Evolutionary conservation across 2,113 vertebrate genomes (phyloP).

Genomic region (Calypte anna): DNA sequence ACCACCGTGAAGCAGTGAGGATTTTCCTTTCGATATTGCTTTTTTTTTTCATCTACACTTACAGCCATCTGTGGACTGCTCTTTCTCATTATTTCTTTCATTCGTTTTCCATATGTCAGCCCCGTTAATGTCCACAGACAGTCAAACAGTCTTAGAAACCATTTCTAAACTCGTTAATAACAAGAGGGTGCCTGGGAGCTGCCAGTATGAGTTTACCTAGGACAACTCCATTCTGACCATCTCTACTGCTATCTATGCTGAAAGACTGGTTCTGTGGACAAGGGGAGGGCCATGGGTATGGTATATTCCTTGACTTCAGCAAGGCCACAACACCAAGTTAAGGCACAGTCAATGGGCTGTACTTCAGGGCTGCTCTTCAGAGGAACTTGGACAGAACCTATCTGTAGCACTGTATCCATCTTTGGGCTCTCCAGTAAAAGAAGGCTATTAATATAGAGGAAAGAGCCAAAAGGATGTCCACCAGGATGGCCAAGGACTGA

Average conservation of each 20-base stretch:
- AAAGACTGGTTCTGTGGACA: neutral
- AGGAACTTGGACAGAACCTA: accelerated
- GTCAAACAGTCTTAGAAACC: neutral
- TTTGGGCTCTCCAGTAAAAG: neutral
- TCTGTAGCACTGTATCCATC: neutral
- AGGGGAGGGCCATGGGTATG: neutral
- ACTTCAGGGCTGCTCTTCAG: neutral
- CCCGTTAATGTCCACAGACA: neutral
- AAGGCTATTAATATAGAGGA: neutral
- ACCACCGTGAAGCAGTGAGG: neutral
- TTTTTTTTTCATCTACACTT: neutral
- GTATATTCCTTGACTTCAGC: neutral
- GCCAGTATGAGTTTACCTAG: neutral
- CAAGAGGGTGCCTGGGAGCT: neutral
- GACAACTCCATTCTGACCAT: neutral
- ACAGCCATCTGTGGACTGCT: neutral
- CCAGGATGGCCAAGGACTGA: neutral
- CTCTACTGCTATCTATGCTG: neutral
- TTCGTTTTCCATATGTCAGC: neutral
- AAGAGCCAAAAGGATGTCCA: neutral
- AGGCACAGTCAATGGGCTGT: neutral
- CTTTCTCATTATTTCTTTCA: neutral
- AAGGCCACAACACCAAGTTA: neutral
- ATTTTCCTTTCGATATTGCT: neutral
- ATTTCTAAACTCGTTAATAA: neutral